Conservation (phyloP, 2,113 vertebrate species). For the Zosterops hypoxanthus region DNA sequence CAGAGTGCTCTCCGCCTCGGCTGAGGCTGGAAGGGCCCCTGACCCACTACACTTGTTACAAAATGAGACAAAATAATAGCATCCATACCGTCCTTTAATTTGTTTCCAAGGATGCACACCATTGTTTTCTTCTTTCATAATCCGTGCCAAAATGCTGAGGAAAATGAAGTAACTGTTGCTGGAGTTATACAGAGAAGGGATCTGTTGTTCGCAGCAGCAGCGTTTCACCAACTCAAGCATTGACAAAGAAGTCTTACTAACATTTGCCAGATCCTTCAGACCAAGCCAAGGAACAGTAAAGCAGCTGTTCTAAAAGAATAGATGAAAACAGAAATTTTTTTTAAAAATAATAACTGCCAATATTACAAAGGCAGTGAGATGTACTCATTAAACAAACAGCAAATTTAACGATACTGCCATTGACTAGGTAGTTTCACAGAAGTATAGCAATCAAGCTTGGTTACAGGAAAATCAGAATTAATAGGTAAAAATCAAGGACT, state of each 20-base stretch:
- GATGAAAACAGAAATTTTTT: not conserved
- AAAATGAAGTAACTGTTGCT: conserved; percentile 94
- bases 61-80: not conserved
- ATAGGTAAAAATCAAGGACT: not conserved
- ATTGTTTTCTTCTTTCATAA: conserved; percentile 81
- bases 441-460: not conserved
- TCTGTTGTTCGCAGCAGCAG: conserved; percentile 79
- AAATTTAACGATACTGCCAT: not conserved
- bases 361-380: not conserved
- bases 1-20: too few species aligned
- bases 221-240: conserved; percentile 86
- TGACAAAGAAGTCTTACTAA: conserved; percentile 84
- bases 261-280: conserved; percentile 80
- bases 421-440: not conserved
- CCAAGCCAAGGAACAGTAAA: conserved; percentile 93
- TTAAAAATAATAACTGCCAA: not conserved
- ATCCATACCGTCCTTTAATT: conserved; percentile 92
- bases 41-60: not conserved
- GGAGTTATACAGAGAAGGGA: conserved; percentile 81
- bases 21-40: not conserved
- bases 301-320: conserved; percentile 79
- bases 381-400: not conserved
- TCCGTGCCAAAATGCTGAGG: conserved; percentile 87
- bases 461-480: not conserved
- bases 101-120: conserved; percentile 91